Evolutionary conservation across 2,113 vertebrate species (phyloP).

Genomic region (Paralichthys olivaceus): DNA sequence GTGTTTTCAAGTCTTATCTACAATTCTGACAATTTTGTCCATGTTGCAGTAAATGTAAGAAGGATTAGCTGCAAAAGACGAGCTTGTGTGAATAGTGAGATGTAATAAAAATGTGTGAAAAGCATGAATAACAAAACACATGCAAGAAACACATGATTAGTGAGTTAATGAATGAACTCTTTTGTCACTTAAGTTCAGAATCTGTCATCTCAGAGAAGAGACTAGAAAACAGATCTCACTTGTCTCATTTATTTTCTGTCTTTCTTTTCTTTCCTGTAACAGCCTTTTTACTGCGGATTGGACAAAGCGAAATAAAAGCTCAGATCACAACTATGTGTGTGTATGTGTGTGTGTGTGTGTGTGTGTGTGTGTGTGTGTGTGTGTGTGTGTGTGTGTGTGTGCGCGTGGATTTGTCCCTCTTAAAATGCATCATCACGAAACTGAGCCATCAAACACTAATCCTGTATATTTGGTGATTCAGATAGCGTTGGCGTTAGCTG

Average conservation of each 20-base stretch:
- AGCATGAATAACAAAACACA: too few species aligned
- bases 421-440: slow-evolving; percentile 54
- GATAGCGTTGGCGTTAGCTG: slow-evolving; percentile 59
- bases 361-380: slow-evolving; percentile 1
- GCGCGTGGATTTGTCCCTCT: slow-evolving; percentile 40
- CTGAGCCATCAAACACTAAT: slow-evolving; percentile 61
- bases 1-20: too few species aligned
- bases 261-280: background rate
- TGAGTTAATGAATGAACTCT: background rate
- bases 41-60: too few species aligned
- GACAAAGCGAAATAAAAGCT: slow-evolving; percentile 31
- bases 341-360: too few species aligned
- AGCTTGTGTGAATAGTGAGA: too few species aligned
- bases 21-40: too few species aligned
- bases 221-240: background rate
- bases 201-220: background rate
- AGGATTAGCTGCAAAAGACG: too few species aligned
- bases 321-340: background rate
- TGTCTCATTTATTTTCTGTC: accelerated
- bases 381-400: slow-evolving; percentile 7
- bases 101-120: too few species aligned
- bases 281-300: slow-evolving; percentile 7
- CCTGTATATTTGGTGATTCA: slow-evolving; percentile 65
- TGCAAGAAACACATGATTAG: background rate
- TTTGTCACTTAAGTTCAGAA: too few species aligned